A percentile compares a stretch with the other conserved stretches of the same genome.
Evolutionary conservation across 2,888 invertebrate species (phyloP).

Genomic region (Erebia aethiops): DNA sequence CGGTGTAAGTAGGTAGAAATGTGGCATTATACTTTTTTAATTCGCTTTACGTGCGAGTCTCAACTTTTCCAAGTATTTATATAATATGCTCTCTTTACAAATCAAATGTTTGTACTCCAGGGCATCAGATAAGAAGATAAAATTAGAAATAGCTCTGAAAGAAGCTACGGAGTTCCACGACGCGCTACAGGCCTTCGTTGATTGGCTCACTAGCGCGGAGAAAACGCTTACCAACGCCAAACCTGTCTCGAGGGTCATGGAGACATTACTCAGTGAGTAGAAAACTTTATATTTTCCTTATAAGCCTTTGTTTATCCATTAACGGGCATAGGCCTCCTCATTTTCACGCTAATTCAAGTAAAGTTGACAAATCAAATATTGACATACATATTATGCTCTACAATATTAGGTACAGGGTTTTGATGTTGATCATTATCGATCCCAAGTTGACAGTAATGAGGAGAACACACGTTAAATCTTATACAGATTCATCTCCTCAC

Average conservation of each 20-base stretch:
- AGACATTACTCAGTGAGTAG: conserved; percentile 88
- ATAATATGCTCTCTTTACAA: background rate
- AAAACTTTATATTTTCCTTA: background rate
- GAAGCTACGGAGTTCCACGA: conserved; percentile 99
- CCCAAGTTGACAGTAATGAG: too few species aligned
- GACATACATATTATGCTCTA: too few species aligned
- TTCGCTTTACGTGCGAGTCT: too few species aligned
- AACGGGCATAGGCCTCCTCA: too few species aligned
- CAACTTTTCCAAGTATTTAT: too few species aligned
- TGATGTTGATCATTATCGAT: background rate
- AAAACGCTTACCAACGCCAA: conserved; percentile 93
- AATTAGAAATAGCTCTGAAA: conserved; percentile 97
- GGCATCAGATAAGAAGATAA: conserved; percentile 98
- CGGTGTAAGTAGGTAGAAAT: too few species aligned
- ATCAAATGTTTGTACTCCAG: conserved; percentile 62
- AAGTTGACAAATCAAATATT: too few species aligned
- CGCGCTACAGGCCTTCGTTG: conserved; percentile 96
- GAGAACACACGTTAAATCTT: too few species aligned
- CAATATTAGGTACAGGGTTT: background rate
- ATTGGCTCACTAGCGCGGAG: conserved; percentile 98
- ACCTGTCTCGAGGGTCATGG: conserved; percentile 96
- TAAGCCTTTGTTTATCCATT: too few species aligned
- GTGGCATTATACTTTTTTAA: too few species aligned
- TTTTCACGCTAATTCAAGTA: too few species aligned
- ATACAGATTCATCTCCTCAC: background rate